phyloP scores from a whole-genome alignment of 1,140 invertebrate genomes.

The Drosophila prosaltans region DNA sequence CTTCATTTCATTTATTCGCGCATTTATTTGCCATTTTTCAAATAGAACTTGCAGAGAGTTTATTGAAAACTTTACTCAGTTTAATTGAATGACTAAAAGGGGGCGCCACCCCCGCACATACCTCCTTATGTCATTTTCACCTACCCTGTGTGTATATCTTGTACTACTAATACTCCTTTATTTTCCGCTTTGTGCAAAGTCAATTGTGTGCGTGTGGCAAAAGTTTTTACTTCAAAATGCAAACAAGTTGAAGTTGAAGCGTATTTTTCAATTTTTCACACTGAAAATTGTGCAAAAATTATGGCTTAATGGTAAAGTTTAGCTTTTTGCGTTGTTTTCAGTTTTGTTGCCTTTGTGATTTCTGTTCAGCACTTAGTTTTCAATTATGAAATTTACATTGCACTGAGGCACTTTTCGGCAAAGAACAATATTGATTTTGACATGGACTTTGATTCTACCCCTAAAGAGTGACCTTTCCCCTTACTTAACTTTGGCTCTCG shows the following conservation, averaged over 20 bases:
- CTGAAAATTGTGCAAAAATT: constrained; percentile 60
- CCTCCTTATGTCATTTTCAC: not conserved
- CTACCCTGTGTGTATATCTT: not conserved
- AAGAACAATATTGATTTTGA: constrained; percentile 76
- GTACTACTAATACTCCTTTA: not conserved
- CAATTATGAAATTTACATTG: constrained; percentile 79
- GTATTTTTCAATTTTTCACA: constrained; percentile 73
- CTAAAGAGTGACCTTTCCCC: constrained; percentile 38
- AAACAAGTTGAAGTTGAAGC: constrained; percentile 56
- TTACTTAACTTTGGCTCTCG: constrained; percentile 12
- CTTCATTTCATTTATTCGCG: constrained; percentile 57
- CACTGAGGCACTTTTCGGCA: constrained; percentile 51
- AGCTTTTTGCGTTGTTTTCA: not conserved
- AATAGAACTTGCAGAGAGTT: constrained; percentile 61
- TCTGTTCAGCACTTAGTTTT: constrained; percentile 69
- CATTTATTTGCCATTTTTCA: constrained; percentile 78
- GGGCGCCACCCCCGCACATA: constrained; percentile 15
- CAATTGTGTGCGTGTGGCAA: constrained; percentile 55
- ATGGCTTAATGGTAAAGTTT: constrained; percentile 30
- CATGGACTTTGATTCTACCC: constrained; percentile 30
- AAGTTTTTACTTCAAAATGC: constrained; percentile 57
- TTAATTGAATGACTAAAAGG: constrained; percentile 69
- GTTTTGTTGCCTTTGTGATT: not conserved
- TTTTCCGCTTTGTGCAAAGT: constrained; percentile 45
- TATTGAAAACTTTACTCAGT: constrained; percentile 79